Evolutionary conservation across 2,888 invertebrate species (phyloP).

Genomic region (Himalopsyche anomala): DNA sequence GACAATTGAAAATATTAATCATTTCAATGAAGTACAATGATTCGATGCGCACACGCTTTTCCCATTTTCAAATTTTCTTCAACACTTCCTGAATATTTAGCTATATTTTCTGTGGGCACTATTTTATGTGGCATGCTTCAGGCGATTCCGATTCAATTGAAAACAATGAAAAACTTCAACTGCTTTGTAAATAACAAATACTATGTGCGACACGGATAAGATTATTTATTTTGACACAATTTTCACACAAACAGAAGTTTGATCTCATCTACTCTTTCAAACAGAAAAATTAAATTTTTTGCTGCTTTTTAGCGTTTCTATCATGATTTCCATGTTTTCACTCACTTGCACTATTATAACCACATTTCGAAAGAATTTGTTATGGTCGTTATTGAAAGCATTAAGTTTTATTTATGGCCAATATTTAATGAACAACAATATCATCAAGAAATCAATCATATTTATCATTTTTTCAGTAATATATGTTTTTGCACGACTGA

Average conservation of each 20-base stretch:
- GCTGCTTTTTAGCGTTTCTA: conserved; percentile 39
- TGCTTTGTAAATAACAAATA: conserved; percentile 41
- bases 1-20: conserved; percentile 32
- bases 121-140: conserved; percentile 63
- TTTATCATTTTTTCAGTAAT: too few species aligned
- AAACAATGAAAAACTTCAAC: conserved; percentile 12
- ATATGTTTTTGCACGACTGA: too few species aligned
- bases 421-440: too few species aligned
- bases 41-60: conserved; percentile 63
- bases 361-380: not conserved
- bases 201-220: not conserved
- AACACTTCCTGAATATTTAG: conserved; percentile 53
- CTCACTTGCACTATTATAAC: conserved; percentile 14
- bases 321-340: conserved; percentile 37
- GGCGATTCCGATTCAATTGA: not conserved
- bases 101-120: conserved; percentile 48
- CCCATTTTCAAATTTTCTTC: conserved; percentile 55
- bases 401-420: not conserved
- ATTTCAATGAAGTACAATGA: conserved; percentile 37
- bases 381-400: not conserved
- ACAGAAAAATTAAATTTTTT: not conserved
- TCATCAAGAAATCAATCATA: too few species aligned
- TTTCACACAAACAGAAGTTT: not conserved
- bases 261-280: not conserved
- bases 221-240: conserved; percentile 12